A percentile compares a stretch with the other conserved stretches of the same genome.
phyloP scores from a whole-genome alignment of 2,888 invertebrate species.

The Apodemia zela region DNA sequence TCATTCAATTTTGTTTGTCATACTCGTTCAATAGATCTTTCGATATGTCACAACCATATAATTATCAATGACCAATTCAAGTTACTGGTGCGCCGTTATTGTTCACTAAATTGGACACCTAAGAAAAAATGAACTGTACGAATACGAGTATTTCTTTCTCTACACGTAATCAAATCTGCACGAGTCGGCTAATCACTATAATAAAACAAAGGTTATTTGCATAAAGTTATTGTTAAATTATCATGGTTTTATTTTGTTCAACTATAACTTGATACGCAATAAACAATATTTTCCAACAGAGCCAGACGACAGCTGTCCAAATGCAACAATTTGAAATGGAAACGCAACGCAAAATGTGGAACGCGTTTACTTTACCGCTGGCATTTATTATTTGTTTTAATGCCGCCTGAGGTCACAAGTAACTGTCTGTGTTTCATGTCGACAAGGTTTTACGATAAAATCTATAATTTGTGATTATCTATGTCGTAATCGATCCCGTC shows the following conservation, averaged over 20 bases:
- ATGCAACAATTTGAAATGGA: conserved; percentile 35
- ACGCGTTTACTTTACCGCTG: conserved; percentile 33
- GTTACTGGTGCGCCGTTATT: too few species aligned
- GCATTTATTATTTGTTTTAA: conserved; percentile 37
- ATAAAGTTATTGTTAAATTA: background rate
- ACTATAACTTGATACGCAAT: conserved; percentile 21
- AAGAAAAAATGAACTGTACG: too few species aligned
- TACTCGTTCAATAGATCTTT: too few species aligned
- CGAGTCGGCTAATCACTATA: background rate
- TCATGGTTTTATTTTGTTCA: conserved; percentile 15
- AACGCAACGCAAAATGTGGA: conserved; percentile 33
- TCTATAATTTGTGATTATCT: conserved; percentile 32
- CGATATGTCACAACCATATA: too few species aligned
- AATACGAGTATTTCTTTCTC: too few species aligned
- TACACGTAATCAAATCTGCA: too few species aligned
- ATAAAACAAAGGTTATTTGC: background rate
- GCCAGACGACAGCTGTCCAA: conserved; percentile 51
- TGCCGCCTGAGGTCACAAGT: conserved; percentile 35
- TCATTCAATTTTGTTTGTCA: too few species aligned
- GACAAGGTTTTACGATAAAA: conserved; percentile 33
- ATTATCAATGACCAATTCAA: too few species aligned
- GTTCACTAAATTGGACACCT: too few species aligned
- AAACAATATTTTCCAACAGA: conserved; percentile 32
- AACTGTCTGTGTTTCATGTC: conserved; percentile 31
- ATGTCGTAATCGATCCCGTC: conserved; percentile 31